Evolutionary conservation across 2,888 invertebrate species (phyloP), one percentile per base, ranked within the genome.

Genomic region (Adineta ricciae): DNA sequence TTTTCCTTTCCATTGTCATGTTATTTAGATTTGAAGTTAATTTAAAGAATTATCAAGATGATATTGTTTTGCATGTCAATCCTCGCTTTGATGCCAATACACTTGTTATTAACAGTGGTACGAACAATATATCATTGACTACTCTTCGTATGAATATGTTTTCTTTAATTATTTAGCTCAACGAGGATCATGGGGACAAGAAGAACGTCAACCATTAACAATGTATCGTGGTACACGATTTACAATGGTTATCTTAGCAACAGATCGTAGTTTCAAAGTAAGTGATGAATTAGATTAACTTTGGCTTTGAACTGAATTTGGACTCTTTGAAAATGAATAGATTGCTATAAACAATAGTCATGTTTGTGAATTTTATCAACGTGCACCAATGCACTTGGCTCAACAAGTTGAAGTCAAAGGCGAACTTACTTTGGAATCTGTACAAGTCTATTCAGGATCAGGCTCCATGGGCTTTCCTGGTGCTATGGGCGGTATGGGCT

Each of bases 221-320:
- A 21, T 78, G 0, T n/a, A 38, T 36, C 41, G 41, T 78, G 41
- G 41, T 41, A n/a, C 32, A 8, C 38, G 41, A 41, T 78, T 78
- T n/a, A 38, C 24, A 21, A 41, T 78, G 41, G 78, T 78, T 5
- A 78, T 78, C 24, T 36, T 78, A 32, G 38, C 41, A 36, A 78
- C 78, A 41, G 24, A 78, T n/a, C 24, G n/a, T 78, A 21, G 78
- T 78, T 78, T 78, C 16, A 78, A 78, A 36, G 78, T 78, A 41
- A 24, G 21, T 50, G 16, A 50, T 46, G 5, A 50, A 50, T 9
- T 19, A 50, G 14, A 19, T 50, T 19, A 50, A 50, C 19, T 19
- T 50, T 16, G 50, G 19, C 2, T 7, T 50, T 9, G 3, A 50
- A 50, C 50, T 16, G 19, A 50, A 16, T 50, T 50, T 16, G n/a